Percentiles rank a stretch among this genome's conserved stretches.
phyloP scores from a whole-genome alignment of 2,797 vertebrate genomes.

The Nannoperca obscura region DNA sequence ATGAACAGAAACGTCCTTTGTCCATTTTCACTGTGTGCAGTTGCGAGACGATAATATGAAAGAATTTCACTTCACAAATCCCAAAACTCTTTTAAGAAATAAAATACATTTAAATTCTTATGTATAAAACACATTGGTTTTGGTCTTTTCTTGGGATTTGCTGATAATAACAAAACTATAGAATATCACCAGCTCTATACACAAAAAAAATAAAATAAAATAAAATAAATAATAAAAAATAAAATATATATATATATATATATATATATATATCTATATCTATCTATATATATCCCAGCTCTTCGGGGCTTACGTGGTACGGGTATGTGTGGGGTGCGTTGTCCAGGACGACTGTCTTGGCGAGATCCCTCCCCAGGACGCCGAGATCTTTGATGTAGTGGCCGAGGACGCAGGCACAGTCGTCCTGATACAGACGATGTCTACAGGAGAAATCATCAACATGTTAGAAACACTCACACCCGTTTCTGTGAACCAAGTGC shows the following conservation, averaged over 20 bases:
- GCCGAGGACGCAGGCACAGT: constrained; percentile 87
- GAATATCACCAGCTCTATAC: neutral
- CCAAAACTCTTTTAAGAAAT: neutral
- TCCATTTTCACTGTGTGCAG: neutral
- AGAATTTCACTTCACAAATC: neutral
- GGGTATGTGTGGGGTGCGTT: constrained; percentile 87
- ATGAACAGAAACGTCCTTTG: neutral
- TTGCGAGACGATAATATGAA: neutral
- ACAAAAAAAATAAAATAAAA: too few relatives aligned
- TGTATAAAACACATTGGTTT: neutral
- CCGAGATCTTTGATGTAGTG: constrained; percentile 90
- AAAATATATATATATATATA: too few relatives aligned
- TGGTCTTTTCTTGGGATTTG: neutral
- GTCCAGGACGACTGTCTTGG: constrained; percentile 89
- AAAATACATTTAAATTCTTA: too few relatives aligned
- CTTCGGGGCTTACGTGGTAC: constrained; percentile 79
- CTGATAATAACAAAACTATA: neutral
- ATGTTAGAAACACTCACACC: neutral
- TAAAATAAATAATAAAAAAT: too few relatives aligned
- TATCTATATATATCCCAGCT: too few relatives aligned
- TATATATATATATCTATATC: too few relatives aligned
- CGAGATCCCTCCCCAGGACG: constrained; percentile 85
- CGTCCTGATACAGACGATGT: constrained; percentile 86
- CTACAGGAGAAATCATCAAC: constrained; percentile 60
- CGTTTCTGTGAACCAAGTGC: neutral